Evolutionary conservation across 1,140 invertebrate species (phyloP).

Genomic region (Papilio aristodemus): DNA sequence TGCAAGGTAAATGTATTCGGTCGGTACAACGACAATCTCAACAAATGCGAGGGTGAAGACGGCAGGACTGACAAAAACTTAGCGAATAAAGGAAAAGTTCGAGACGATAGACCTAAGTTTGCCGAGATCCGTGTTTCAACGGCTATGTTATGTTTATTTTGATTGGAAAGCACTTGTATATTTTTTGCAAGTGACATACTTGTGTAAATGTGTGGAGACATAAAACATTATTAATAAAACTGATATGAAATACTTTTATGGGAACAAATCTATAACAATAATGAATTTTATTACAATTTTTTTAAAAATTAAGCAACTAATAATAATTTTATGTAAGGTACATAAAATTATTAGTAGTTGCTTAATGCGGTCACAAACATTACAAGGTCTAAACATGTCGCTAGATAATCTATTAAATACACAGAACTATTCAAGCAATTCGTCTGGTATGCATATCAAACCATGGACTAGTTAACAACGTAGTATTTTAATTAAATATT

Average conservation of each 20-base stretch:
- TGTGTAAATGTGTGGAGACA: neutral
- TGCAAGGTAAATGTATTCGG: conserved; percentile 58
- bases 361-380: too few relatives aligned
- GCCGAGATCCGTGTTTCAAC: conserved; percentile 58
- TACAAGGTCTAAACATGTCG: too few relatives aligned
- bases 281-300: too few relatives aligned
- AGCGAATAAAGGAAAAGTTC: conserved; percentile 65
- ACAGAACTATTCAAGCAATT: too few relatives aligned
- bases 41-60: conserved; percentile 61
- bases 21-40: conserved; percentile 49
- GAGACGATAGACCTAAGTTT: conserved; percentile 55
- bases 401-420: too few relatives aligned
- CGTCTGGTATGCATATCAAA: neutral
- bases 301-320: too few relatives aligned
- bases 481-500: too few relatives aligned
- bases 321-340: too few relatives aligned
- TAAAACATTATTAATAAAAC: conserved; percentile 3
- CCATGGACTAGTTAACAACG: too few relatives aligned
- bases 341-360: too few relatives aligned
- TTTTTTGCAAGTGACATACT: neutral
- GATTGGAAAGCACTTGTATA: conserved; percentile 39
- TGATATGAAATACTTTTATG: conserved; percentile 26
- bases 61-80: conserved; percentile 64
- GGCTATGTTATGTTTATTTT: conserved; percentile 75
- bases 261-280: neutral